phyloP scores from a whole-genome alignment of 2,888 invertebrate genomes.

The Yponomeuta cagnagella region DNA sequence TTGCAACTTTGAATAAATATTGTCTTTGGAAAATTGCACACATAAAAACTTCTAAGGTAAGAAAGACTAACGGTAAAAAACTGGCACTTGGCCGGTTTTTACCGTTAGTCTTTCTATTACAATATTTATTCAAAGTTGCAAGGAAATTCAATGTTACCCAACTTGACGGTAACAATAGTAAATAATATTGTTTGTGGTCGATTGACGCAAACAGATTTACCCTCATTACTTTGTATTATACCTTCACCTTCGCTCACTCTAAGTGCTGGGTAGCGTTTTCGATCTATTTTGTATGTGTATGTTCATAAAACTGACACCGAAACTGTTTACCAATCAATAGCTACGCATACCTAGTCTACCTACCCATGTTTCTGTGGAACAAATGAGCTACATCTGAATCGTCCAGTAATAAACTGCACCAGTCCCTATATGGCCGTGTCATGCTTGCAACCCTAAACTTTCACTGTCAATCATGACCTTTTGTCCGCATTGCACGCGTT shows the following conservation, averaged over 20 bases:
- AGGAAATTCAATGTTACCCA: too few relatives aligned
- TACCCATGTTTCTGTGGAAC: neutral
- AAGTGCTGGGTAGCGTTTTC: neutral
- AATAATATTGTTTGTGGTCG: too few relatives aligned
- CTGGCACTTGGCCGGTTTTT: too few relatives aligned
- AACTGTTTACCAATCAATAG: neutral
- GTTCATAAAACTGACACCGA: neutral
- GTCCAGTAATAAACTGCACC: neutral
- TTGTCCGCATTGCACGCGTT: neutral
- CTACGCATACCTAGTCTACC: neutral
- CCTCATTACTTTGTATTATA: neutral
- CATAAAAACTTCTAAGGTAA: too few relatives aligned
- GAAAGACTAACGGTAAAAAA: too few relatives aligned
- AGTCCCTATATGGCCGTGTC: neutral
- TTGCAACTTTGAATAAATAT: too few relatives aligned
- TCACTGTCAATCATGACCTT: slow-evolving; percentile 1
- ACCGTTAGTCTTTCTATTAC: too few relatives aligned
- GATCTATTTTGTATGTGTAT: neutral
- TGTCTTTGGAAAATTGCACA: too few relatives aligned
- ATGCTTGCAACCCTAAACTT: neutral
- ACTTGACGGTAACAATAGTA: too few relatives aligned
- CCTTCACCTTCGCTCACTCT: neutral
- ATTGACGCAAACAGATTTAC: too few relatives aligned
- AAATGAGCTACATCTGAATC: neutral
- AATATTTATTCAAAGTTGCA: too few relatives aligned